Conservation (phyloP, 2,113 vertebrate species). For the Crotalus helleri region DNA sequence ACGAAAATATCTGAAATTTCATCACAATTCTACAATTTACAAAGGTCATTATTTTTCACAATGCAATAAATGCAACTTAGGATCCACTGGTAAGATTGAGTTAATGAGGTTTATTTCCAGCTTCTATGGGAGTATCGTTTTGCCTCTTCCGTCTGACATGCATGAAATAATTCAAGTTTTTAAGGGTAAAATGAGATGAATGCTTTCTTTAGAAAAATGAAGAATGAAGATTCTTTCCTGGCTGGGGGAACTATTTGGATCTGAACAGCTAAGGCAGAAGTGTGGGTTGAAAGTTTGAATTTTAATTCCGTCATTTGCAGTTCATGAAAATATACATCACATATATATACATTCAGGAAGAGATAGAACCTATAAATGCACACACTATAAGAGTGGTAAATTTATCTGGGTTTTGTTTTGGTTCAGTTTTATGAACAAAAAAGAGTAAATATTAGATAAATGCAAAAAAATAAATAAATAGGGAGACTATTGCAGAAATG, state of each 20-base stretch:
- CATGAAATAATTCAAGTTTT: not conserved
- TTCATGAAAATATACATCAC: not conserved
- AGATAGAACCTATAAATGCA: not conserved
- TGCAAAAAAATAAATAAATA: too few relatives aligned
- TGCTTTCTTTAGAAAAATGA: not conserved
- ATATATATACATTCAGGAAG: not conserved
- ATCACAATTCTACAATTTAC: not conserved
- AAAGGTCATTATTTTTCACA: not conserved
- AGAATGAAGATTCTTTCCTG: not conserved
- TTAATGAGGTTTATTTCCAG: not conserved
- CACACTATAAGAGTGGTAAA: not conserved
- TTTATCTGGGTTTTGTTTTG: not conserved
- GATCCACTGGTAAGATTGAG: not conserved
- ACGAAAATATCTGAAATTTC: not conserved
- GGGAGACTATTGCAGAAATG: not conserved
- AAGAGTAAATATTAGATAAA: not conserved
- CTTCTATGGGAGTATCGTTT: not conserved
- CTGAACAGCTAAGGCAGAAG: not conserved
- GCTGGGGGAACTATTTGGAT: not conserved
- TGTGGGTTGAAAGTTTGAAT: not conserved
- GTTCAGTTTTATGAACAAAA: not conserved
- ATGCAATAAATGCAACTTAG: not conserved
- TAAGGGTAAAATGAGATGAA: not conserved
- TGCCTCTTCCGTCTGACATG: not conserved
- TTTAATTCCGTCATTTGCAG: not conserved